phyloP scores from a whole-genome alignment of 2,113 vertebrate species.

The Labeo catla region DNA sequence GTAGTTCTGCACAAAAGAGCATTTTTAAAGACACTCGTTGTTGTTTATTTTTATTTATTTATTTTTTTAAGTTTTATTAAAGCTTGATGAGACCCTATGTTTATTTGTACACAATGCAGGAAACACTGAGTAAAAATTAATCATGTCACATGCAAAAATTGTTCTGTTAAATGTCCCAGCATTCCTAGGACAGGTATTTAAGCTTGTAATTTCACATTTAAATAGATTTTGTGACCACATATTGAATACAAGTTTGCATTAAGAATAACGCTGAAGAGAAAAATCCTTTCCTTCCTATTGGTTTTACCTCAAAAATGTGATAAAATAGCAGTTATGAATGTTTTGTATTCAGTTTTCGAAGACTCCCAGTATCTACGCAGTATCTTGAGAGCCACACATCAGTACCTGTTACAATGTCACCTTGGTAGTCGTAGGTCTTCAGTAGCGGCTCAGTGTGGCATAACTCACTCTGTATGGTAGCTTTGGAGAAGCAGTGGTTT shows the following conservation, averaged over 20 bases:
- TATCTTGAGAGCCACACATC: not conserved
- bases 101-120: not conserved
- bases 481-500: not conserved
- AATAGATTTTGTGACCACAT: not conserved
- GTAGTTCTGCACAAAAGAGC: too few relatives aligned
- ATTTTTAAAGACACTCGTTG: too few relatives aligned
- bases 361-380: not conserved
- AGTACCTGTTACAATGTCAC: constrained; percentile 7
- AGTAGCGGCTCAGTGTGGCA: not conserved
- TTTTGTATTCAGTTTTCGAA: not conserved
- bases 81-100: not conserved
- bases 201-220: not conserved
- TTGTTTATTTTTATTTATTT: too few relatives aligned
- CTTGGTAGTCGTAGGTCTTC: not conserved
- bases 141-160: not conserved
- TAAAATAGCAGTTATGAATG: not conserved
- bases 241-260: not conserved
- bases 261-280: not conserved
- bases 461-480: not conserved
- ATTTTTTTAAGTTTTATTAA: not conserved
- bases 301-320: not conserved
- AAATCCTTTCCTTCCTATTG: not conserved
- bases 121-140: not conserved
- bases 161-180: not conserved
- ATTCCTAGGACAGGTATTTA: not conserved